A percentile compares a stretch with the other conserved stretches of the same genome.
phyloP scores from a whole-genome alignment of 2,888 invertebrate genomes.

The Euplexia lucipara region DNA sequence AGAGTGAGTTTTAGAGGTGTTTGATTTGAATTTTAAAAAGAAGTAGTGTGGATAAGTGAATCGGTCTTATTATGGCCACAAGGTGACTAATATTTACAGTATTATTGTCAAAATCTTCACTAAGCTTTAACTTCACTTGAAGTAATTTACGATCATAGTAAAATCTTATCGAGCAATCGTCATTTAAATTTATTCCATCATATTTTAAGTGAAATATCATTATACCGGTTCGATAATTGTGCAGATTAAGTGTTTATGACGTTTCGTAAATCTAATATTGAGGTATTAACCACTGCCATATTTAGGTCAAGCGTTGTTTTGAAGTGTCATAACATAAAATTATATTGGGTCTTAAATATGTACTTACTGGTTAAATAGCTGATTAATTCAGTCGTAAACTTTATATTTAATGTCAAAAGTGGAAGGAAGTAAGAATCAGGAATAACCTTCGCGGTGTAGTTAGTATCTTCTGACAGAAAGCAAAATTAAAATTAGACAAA shows the following conservation, averaged over 20 bases:
- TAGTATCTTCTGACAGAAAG: not conserved
- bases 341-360: constrained; percentile 56
- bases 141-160: constrained; percentile 14
- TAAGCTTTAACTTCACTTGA: constrained; percentile 1
- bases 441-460: constrained; percentile 19
- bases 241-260: constrained; percentile 57
- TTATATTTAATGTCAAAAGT: constrained; percentile 48
- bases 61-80: too few relatives aligned
- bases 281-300: constrained; percentile 43
- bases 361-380: constrained; percentile 50
- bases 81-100: too few relatives aligned
- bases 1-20: too few relatives aligned
- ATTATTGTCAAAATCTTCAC: too few relatives aligned
- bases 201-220: constrained; percentile 55
- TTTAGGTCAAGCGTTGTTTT: constrained; percentile 57
- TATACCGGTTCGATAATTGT: constrained; percentile 51
- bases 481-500: not conserved
- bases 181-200: constrained; percentile 42
- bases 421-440: constrained; percentile 38
- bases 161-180: constrained; percentile 32
- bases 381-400: constrained; percentile 46
- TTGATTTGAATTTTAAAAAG: too few relatives aligned
- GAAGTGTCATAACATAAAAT: constrained; percentile 57
- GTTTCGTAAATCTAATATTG: constrained; percentile 49
- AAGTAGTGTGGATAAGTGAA: too few relatives aligned